Evolutionary conservation across 2,113 vertebrate genomes (phyloP).

Genomic region (Bufo gargarizans): DNA sequence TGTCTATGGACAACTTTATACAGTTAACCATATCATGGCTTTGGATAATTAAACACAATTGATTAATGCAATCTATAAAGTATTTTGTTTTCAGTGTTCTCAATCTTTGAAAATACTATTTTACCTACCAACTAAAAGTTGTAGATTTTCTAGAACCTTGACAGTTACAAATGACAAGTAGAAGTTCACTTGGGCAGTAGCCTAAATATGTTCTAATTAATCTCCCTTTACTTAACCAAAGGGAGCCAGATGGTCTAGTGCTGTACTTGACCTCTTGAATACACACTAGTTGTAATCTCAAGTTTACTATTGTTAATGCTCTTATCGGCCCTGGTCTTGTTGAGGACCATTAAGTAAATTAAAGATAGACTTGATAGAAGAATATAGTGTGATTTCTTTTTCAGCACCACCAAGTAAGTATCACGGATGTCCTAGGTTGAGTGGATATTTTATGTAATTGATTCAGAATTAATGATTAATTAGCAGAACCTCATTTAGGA

Average conservation of each 20-base stretch:
- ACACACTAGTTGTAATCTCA: constrained; percentile 13
- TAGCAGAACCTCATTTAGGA: neutral
- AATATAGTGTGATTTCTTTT: neutral
- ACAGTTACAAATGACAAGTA: constrained; percentile 4
- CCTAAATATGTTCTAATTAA: constrained; percentile 40
- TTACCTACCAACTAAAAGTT: neutral
- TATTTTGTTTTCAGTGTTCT: neutral
- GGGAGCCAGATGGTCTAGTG: constrained; percentile 37
- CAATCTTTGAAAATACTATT: neutral
- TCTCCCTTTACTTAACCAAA: constrained; percentile 41
- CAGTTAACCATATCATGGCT: neutral
- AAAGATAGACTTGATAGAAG: neutral
- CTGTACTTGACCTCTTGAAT: constrained; percentile 42
- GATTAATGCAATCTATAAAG: neutral
- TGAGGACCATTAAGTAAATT: constrained; percentile 35
- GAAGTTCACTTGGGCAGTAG: constrained; percentile 1
- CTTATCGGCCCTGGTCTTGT: constrained; percentile 22
- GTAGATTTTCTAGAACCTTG: constrained; percentile 11
- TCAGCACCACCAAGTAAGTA: neutral
- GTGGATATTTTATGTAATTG: neutral
- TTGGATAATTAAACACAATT: neutral
- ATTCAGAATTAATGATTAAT: neutral
- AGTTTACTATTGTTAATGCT: constrained; percentile 41
- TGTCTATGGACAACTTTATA: too few species aligned
- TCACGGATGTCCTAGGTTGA: neutral